These are phyloP conservation scores for Nothoprocta pentlandii DNA, from an alignment of 2,113 vertebrate genomes.

Conservation along the genomic window DNA sequence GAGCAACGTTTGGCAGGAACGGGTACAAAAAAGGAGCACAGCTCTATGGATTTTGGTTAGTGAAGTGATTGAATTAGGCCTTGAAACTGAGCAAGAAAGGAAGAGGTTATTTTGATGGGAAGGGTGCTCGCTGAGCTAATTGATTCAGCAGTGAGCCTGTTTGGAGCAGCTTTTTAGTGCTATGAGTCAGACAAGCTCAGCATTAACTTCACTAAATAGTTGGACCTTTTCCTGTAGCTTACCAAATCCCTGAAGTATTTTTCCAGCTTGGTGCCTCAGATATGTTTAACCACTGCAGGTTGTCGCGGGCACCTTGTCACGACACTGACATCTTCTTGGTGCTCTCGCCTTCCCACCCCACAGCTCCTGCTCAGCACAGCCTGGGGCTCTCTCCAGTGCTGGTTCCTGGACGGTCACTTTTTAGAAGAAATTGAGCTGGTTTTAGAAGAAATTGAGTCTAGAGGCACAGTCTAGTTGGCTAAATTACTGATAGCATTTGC, in stretches of 20 bases:
- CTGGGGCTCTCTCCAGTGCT: not conserved
- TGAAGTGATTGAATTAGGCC: not conserved
- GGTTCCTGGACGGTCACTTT: not conserved
- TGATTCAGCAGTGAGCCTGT: slow-evolving; percentile 49
- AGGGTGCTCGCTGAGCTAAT: slow-evolving; percentile 57
- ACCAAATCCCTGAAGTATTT: slow-evolving; percentile 65
- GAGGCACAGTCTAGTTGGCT: not conserved
- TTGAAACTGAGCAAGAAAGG: slow-evolving; percentile 29
- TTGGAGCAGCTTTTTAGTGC: slow-evolving; percentile 33
- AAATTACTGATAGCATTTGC: not conserved
- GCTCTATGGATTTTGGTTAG: not conserved
- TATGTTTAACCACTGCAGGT: slow-evolving; percentile 8
- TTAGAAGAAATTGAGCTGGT: not conserved
- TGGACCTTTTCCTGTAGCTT: slow-evolving; percentile 50
- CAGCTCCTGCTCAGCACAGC: not conserved
- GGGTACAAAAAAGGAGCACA: not conserved
- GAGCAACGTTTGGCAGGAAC: not conserved
- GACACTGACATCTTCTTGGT: not conserved
- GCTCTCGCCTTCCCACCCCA: not conserved
- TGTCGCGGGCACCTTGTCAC: not conserved
- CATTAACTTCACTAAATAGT: slow-evolving; percentile 46
- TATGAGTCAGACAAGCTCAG: slow-evolving; percentile 61
- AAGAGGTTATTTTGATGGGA: slow-evolving; percentile 37
- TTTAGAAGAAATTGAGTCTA: not conserved
- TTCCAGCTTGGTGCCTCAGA: slow-evolving; percentile 35